These are phyloP conservation scores for Schizaphis graminum DNA, from an alignment of 2,888 invertebrate genomes.

Conservation along the genomic window DNA sequence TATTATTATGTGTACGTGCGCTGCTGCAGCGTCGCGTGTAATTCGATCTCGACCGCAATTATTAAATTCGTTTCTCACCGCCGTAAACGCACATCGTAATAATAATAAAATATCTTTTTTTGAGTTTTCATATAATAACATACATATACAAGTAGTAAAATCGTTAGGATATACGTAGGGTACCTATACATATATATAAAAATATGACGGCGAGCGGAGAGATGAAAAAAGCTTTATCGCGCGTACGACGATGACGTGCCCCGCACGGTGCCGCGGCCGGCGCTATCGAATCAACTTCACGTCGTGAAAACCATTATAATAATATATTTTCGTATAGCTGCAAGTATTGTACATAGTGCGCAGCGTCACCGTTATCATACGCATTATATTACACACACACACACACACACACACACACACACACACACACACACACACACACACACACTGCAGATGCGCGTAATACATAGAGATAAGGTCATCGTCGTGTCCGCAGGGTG, in stretches of 20 bases:
- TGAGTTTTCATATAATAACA: neutral
- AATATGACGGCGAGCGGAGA: neutral
- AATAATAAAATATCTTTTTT: neutral
- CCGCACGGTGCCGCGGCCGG: neutral
- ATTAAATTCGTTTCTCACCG: neutral
- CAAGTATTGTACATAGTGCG: neutral
- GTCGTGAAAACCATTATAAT: conserved; percentile 44
- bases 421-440: neutral
- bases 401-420: neutral
- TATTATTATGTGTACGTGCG: neutral
- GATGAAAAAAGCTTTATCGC: neutral
- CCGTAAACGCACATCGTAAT: neutral
- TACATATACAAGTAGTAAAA: neutral
- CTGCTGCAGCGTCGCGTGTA: conserved; percentile 19
- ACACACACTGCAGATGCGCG: neutral
- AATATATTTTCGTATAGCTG: neutral
- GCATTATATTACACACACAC: neutral
- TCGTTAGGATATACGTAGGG: neutral
- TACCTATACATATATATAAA: neutral
- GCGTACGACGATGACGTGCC: neutral
- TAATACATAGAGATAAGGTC: neutral
- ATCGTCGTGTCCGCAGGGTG: neutral
- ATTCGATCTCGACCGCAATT: conserved; percentile 49
- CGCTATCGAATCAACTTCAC: conserved; percentile 50
- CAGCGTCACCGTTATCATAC: neutral